A percentile compares a stretch with the other conserved stretches of the same genome.
Evolutionary conservation across 2,797 vertebrate species (phyloP).

Genomic region (Epinephelus malabaricus): DNA sequence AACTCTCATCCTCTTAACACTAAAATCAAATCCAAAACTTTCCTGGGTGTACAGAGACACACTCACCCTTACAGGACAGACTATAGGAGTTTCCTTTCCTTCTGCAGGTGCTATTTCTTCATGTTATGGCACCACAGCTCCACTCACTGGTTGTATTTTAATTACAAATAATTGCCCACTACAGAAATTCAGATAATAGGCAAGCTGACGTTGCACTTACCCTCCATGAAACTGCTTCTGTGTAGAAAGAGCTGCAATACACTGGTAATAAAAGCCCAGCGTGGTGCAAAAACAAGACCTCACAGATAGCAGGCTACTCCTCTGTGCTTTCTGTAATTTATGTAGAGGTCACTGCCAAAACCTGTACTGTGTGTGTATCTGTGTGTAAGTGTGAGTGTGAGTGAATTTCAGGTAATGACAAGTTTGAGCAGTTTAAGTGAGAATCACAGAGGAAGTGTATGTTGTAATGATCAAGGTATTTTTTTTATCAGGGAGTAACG

Average conservation of each 20-base stretch:
- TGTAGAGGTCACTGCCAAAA: neutral
- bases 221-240: neutral
- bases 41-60: neutral
- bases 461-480: slow-evolving; percentile 7
- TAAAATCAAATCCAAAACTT: neutral
- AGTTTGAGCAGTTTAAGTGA: neutral
- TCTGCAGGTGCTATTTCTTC: neutral
- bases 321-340: slow-evolving; percentile 23
- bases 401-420: slow-evolving; percentile 32
- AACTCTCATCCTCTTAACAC: neutral
- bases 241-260: slow-evolving; percentile 7
- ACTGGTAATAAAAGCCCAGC: neutral
- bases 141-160: slow-evolving; percentile 46
- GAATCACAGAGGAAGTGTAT: slow-evolving; percentile 17
- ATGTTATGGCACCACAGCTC: slow-evolving; percentile 50
- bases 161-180: neutral
- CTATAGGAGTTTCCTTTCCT: neutral
- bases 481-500: neutral
- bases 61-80: neutral
- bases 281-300: slow-evolving; percentile 26
- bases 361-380: neutral
- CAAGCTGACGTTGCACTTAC: neutral
- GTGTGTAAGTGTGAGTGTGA: neutral
- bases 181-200: neutral
- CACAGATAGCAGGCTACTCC: slow-evolving; percentile 19